These are phyloP conservation scores for Orchesella flavescens DNA, from an alignment of 2,888 invertebrate species.

Conservation along the genomic window DNA sequence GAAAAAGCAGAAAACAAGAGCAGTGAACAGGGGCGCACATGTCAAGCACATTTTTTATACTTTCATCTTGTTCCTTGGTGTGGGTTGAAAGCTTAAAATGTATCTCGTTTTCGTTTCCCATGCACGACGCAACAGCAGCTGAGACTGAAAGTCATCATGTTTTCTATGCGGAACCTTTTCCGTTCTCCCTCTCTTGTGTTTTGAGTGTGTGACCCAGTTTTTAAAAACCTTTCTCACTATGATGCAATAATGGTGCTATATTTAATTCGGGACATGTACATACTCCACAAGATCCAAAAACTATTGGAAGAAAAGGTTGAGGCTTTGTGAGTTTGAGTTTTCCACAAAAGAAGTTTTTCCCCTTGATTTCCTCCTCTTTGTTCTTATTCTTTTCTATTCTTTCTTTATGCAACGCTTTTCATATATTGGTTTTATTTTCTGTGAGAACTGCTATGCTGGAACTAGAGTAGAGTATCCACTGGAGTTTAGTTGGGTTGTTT, in stretches of 20 bases:
- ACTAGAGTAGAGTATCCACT: slow-evolving; percentile 3
- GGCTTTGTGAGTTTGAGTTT: not conserved
- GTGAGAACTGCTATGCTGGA: too few species aligned
- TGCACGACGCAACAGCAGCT: not conserved
- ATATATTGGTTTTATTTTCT: slow-evolving; percentile 4
- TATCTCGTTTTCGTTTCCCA: not conserved
- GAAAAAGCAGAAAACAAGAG: slow-evolving; percentile 14
- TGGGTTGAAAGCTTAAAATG: slow-evolving; percentile 43
- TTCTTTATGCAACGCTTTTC: slow-evolving; percentile 14
- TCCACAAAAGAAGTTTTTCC: not conserved
- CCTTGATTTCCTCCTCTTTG: slow-evolving; percentile 31
- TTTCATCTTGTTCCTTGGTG: slow-evolving; percentile 14
- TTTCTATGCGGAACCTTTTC: slow-evolving; percentile 24
- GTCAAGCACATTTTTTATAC: not conserved
- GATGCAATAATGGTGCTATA: not conserved
- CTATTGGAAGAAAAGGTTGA: not conserved
- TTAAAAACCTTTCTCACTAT: slow-evolving; percentile 8
- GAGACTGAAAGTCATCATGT: slow-evolving; percentile 34
- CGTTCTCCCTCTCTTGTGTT: not conserved
- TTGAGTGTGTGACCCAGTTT: slow-evolving; percentile 44
- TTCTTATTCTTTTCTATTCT: too few species aligned
- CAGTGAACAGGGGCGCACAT: slow-evolving; percentile 47
- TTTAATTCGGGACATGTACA: not conserved
- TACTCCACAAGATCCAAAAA: not conserved
- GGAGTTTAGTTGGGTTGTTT: not conserved